These are phyloP conservation scores for Eupithecia inturbata DNA, from an alignment of 2,888 invertebrate species.

Conservation along the genomic window DNA sequence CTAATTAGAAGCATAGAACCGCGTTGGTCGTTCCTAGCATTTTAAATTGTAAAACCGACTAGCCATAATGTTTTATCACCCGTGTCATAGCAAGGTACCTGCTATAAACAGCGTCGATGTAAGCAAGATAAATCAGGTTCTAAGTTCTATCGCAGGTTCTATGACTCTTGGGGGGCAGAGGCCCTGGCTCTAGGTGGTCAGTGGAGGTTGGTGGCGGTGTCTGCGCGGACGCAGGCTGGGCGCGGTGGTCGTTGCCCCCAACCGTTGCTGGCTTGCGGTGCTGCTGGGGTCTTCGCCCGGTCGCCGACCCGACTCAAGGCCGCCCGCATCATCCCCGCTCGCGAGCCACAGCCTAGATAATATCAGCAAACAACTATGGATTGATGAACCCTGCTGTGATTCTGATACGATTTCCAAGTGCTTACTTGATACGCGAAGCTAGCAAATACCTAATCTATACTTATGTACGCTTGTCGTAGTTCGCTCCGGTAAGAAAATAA, in stretches of 20 bases:
- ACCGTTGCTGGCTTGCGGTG: conserved; percentile 82
- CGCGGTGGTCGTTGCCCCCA: conserved; percentile 81
- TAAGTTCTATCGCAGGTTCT: conserved; percentile 36
- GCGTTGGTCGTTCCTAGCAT: conserved; percentile 2
- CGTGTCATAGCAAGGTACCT: conserved; percentile 16
- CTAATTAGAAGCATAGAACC: not conserved
- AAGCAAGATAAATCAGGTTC: conserved; percentile 30
- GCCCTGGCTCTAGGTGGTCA: conserved; percentile 51
- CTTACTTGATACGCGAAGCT: not conserved
- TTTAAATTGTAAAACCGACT: conserved; percentile 21
- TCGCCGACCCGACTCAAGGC: conserved; percentile 82
- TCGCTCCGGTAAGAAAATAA: not conserved
- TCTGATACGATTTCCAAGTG: conserved; percentile 12
- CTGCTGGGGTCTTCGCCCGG: conserved; percentile 83
- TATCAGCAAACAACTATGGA: conserved; percentile 60
- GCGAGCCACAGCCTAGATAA: conserved; percentile 67
- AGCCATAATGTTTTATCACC: conserved; percentile 21
- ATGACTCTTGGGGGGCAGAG: conserved; percentile 38
- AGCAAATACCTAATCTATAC: not conserved
- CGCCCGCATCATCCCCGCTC: conserved; percentile 81
- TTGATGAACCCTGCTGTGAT: conserved; percentile 34
- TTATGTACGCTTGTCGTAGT: not conserved
- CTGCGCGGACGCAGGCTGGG: conserved; percentile 67
- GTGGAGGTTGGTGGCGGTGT: conserved; percentile 67
- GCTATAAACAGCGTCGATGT: conserved; percentile 24